Conservation (phyloP, 2,797 vertebrate species). For the Telmatherina bonti region DNA sequence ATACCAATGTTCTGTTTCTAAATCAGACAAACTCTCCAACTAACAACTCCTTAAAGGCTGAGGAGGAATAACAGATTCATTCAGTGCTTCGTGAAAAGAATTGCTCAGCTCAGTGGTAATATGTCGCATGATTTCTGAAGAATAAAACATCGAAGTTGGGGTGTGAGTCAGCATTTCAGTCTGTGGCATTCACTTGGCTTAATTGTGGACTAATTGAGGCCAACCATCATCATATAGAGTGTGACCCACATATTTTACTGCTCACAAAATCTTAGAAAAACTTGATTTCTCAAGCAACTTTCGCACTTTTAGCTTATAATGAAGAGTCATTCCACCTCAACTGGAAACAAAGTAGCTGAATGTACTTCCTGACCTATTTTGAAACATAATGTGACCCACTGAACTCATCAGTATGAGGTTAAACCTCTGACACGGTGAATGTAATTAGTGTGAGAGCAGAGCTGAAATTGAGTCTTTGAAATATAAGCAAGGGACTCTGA, state of each 20-base stretch:
- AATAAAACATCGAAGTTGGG: slow-evolving; percentile 33
- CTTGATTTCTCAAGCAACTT: not conserved
- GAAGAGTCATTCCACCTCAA: slow-evolving; percentile 3
- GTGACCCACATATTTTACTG: slow-evolving; percentile 31
- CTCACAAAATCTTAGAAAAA: slow-evolving; percentile 17
- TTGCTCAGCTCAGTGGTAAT: not conserved
- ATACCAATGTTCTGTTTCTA: not conserved
- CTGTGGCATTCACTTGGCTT: slow-evolving; percentile 28
- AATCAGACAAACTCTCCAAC: not conserved
- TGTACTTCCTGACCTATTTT: slow-evolving; percentile 25
- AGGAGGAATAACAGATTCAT: not conserved
- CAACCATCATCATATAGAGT: slow-evolving; percentile 50
- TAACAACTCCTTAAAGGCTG: not conserved
- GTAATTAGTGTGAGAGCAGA: slow-evolving; percentile 47
- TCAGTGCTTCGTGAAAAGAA: not conserved
- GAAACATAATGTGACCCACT: slow-evolving; percentile 34
- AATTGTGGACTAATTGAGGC: slow-evolving; percentile 60
- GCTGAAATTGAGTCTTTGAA: slow-evolving; percentile 50
- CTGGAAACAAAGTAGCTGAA: slow-evolving; percentile 1
- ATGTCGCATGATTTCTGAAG: slow-evolving; percentile 14
- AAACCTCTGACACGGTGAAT: slow-evolving; percentile 27
- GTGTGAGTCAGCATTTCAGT: not conserved
- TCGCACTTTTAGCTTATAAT: not conserved
- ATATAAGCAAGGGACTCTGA: slow-evolving; percentile 37
- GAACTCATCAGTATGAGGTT: slow-evolving; percentile 16